Evolutionary conservation across 2,888 invertebrate species (phyloP), one percentile per base, ranked within the genome.

Genomic region (Leucoma salicis): DNA sequence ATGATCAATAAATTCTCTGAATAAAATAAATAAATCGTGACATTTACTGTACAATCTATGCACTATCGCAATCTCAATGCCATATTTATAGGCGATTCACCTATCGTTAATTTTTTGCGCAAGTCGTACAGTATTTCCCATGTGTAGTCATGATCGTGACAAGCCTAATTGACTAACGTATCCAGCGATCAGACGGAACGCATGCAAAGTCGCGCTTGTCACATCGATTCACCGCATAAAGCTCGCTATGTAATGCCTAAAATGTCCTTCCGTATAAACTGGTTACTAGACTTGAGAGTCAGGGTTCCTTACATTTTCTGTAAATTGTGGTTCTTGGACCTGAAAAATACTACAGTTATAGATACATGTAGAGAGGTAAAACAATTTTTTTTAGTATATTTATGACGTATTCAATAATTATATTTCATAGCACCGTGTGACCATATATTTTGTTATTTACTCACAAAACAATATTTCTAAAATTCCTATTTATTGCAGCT

Each of bases 201-300:
- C 69, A 72, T 71, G 73, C 75, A 77, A 75, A 75, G 73, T 50
- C 52, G 53, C 52, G 62, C 63, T 68, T 79, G 82, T 80, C 82
- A 79, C 70, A 67, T 71, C 70, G 74, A 74, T 71, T 74, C 69
- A 66, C 75, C 65, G 70, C 68, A 66, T 73, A 70, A 66, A 76
- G 68, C 67, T 55, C 57, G 66, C 66, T 70, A 55, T 61, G 71
- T 57, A 52, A 64, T 70, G 72, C 82, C 80, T 79, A 82, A 83
- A 82, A 80, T 67, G 80, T 82, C 75, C 81, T 83, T 83, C 82
- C 81, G 77, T 67, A 70, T 77, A 81, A 80, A 78, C 81, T 71
- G 74, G 79, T 78, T 75, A 63, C 67, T 57, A 54, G 61, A 63
- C 65, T 51, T 56, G 59, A 66, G 64, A 54, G 53, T 53, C 69